Conservation (phyloP, 1,140 invertebrate species). For the Drosophila busckii region DNA sequence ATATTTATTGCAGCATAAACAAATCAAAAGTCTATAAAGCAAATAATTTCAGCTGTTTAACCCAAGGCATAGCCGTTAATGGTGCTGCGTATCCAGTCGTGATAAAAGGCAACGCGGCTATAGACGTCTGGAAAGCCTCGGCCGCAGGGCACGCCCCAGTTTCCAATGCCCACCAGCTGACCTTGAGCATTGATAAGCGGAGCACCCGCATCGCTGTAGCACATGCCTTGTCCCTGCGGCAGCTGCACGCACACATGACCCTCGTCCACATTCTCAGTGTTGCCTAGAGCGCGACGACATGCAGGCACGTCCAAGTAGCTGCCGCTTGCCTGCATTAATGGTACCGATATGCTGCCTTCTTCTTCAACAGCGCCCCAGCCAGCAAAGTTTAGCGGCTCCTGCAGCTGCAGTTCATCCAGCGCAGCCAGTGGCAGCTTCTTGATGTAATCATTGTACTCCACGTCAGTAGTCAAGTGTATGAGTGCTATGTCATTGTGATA, state of each 20-base stretch:
- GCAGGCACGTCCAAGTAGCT: constrained; percentile 35
- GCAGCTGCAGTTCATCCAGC: constrained; percentile 50
- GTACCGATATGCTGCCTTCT: constrained; percentile 30
- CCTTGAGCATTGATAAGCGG: constrained; percentile 49
- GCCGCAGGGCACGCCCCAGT: constrained; percentile 81
- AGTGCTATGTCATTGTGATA: constrained; percentile 81
- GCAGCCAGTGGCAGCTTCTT: constrained; percentile 64
- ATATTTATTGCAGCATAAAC: constrained; percentile 35
- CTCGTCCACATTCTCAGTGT: constrained; percentile 49
- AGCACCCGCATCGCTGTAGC: constrained; percentile 63
- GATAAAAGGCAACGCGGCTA: constrained; percentile 70
- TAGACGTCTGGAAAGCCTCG: constrained; percentile 81
- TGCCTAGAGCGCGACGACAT: constrained; percentile 24
- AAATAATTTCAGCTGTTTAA: no score
- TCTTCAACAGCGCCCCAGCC: constrained; percentile 80
- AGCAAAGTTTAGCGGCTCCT: constrained; percentile 76
- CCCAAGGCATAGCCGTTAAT: constrained; percentile 42
- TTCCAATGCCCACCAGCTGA: constrained; percentile 65
- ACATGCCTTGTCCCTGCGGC: constrained; percentile 79
- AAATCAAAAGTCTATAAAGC: constrained; percentile 26
- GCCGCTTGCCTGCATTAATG: constrained; percentile 44
- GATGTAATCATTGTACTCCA: constrained; percentile 77
- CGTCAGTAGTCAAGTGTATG: constrained; percentile 64
- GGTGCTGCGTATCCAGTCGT: constrained; percentile 73
- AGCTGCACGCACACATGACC: constrained; percentile 83